phyloP scores from a whole-genome alignment of 2,888 invertebrate species.

The Tenthredo mesomela region DNA sequence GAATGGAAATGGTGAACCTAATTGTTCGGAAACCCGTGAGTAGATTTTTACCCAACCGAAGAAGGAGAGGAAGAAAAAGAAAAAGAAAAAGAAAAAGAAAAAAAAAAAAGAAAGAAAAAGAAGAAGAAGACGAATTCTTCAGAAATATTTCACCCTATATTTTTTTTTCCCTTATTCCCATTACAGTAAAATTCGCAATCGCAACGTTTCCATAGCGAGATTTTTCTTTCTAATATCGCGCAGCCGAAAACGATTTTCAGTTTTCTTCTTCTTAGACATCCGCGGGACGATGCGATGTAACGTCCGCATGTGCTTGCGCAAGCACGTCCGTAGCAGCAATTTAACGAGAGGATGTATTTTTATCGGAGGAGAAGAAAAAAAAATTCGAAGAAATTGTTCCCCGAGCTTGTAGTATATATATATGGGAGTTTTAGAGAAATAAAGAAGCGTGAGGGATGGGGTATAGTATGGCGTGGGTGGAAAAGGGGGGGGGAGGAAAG shows the following conservation, averaged over 20 bases:
- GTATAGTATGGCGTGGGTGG: not conserved
- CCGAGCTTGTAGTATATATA: not conserved
- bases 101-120: not conserved
- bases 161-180: not conserved
- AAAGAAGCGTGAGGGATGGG: not conserved
- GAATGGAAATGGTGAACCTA: slow-evolving; percentile 15
- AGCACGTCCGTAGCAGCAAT: not conserved
- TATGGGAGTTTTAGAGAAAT: not conserved
- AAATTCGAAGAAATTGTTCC: not conserved
- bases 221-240: not conserved
- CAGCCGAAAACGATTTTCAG: not conserved
- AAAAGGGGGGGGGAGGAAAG: not conserved
- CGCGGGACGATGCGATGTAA: not conserved
- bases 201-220: not conserved
- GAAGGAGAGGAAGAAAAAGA: not conserved
- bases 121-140: not conserved
- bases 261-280: not conserved
- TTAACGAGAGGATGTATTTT: not conserved
- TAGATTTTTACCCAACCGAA: not conserved
- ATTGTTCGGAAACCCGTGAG: slow-evolving; percentile 42
- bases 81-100: not conserved
- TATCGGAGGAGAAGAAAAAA: not conserved
- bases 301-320: not conserved
- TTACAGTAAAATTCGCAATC: not conserved
- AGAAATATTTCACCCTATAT: not conserved